These are phyloP conservation scores for Catagonus wagneri DNA, from an alignment of 2,113 vertebrate genomes.

Conservation along the genomic window DNA sequence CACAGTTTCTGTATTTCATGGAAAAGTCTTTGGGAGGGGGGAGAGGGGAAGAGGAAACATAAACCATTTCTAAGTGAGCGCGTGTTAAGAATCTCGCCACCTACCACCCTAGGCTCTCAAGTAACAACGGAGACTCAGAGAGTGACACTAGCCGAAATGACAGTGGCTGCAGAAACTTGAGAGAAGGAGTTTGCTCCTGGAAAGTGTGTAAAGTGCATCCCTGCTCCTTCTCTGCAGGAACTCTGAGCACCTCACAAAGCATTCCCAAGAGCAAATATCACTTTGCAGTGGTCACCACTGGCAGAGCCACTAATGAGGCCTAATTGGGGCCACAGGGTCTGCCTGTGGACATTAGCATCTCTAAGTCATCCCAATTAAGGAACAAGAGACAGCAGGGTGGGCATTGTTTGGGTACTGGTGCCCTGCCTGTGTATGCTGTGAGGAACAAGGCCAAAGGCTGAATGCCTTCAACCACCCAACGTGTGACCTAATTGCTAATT, in stretches of 20 bases:
- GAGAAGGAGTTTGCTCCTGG: background rate
- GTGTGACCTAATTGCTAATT: conserved; percentile 76
- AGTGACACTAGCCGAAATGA: background rate
- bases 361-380: conserved; percentile 70
- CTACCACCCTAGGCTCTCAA: background rate
- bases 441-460: conserved; percentile 71
- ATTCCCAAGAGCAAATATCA: conserved; percentile 43
- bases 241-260: conserved; percentile 34
- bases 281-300: conserved; percentile 66
- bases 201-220: background rate
- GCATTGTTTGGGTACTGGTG: conserved; percentile 41
- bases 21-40: background rate
- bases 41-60: accelerated
- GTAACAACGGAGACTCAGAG: background rate
- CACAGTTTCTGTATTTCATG: background rate
- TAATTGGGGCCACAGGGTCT: conserved; percentile 70
- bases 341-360: conserved; percentile 67
- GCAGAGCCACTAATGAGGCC: conserved; percentile 70
- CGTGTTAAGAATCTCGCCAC: background rate
- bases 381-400: conserved; percentile 64
- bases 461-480: conserved; percentile 35
- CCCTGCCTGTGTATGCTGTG: conserved; percentile 29
- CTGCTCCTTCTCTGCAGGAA: conserved; percentile 32
- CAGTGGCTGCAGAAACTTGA: background rate
- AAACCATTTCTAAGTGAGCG: background rate